These are phyloP conservation scores for Bombus sylvicola DNA, from an alignment of 1,140 invertebrate species.

Conservation along the genomic window DNA sequence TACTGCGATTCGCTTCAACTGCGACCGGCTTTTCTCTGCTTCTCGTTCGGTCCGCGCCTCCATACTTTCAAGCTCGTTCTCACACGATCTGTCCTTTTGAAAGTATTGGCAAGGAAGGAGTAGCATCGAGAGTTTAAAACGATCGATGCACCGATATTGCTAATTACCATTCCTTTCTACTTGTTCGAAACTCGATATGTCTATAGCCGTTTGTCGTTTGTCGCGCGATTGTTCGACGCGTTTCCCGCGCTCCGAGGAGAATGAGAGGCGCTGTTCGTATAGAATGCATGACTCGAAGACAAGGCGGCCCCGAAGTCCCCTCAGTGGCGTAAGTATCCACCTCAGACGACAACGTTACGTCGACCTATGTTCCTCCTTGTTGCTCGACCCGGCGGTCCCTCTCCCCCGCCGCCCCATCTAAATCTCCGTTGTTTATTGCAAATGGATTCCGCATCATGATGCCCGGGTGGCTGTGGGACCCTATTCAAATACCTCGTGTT, in stretches of 20 bases:
- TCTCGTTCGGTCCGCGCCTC: background rate
- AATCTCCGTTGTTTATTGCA: slow-evolving; percentile 83
- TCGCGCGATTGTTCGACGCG: background rate
- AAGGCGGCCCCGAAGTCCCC: slow-evolving; percentile 73
- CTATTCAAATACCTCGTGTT: slow-evolving; percentile 78
- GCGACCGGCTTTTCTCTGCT: background rate
- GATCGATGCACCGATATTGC: background rate
- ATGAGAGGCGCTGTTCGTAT: slow-evolving; percentile 78
- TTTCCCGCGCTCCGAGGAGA: slow-evolving; percentile 8
- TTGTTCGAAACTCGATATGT: background rate
- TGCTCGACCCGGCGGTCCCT: background rate
- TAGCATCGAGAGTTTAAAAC: background rate
- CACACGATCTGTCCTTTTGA: background rate
- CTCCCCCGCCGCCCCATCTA: slow-evolving; percentile 61
- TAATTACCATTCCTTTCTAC: background rate
- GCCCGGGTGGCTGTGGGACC: slow-evolving; percentile 74
- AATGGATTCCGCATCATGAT: slow-evolving; percentile 82
- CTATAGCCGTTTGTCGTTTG: too few relatives aligned
- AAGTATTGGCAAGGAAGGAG: background rate
- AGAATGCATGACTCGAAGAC: slow-evolving; percentile 82
- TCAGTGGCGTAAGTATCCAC: slow-evolving; percentile 77
- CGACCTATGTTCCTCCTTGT: slow-evolving; percentile 51
- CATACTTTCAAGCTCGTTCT: background rate
- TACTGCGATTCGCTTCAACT: background rate
- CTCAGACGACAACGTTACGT: slow-evolving; percentile 71